These are phyloP conservation scores for Limonius californicus DNA, from an alignment of 1,140 invertebrate species.

Conservation along the genomic window DNA sequence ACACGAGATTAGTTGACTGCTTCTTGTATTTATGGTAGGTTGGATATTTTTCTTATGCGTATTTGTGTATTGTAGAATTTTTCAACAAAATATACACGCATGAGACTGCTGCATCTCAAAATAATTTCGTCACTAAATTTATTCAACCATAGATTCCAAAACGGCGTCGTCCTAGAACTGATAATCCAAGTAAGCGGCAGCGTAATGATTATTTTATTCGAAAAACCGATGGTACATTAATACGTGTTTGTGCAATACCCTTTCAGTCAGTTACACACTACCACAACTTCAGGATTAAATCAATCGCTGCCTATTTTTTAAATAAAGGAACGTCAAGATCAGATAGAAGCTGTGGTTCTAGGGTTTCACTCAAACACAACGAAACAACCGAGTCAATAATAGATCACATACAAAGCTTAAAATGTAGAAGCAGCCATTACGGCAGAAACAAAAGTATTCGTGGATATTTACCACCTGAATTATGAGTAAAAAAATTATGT, in stretches of 20 bases:
- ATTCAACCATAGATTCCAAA: background rate
- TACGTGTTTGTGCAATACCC: background rate
- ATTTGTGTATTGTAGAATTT: background rate
- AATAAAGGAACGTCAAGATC: background rate
- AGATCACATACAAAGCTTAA: background rate
- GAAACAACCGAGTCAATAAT: background rate
- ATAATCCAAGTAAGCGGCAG: background rate
- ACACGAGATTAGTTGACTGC: no score
- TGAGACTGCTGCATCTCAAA: background rate
- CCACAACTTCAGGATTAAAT: background rate
- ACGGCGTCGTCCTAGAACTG: background rate
- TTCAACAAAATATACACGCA: background rate
- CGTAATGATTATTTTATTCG: background rate
- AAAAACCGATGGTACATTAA: background rate
- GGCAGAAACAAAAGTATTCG: background rate
- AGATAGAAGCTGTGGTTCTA: background rate
- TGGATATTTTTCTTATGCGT: background rate
- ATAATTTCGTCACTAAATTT: background rate
- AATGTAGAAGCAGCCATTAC: conserved; percentile 1
- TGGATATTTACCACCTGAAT: background rate
- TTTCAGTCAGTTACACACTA: background rate
- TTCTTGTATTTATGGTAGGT: no score
- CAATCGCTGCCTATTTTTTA: background rate
- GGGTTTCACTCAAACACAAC: background rate
- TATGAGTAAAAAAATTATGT: background rate